Conservation (phyloP, 1,140 invertebrate genomes). For the Goniozus legneri region DNA sequence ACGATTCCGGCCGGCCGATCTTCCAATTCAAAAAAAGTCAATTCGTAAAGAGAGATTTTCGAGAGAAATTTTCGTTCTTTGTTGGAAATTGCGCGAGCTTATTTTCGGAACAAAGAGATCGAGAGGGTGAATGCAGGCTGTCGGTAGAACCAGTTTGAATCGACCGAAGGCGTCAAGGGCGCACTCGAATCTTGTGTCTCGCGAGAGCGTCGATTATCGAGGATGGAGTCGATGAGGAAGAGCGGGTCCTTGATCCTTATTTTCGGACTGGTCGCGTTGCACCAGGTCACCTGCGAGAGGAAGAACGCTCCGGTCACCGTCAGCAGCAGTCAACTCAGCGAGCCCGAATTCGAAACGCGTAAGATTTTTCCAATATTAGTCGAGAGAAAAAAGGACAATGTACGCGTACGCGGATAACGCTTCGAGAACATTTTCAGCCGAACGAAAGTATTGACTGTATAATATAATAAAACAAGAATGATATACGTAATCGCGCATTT, state of each 20-base stretch:
- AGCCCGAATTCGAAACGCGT: conserved; percentile 47
- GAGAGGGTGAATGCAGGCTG: too few relatives aligned
- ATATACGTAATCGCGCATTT: too few relatives aligned
- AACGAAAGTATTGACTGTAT: too few relatives aligned
- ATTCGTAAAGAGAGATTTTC: not conserved
- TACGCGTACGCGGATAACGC: too few relatives aligned
- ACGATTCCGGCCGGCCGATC: not conserved
- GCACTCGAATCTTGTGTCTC: conserved; percentile 11
- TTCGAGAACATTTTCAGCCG: too few relatives aligned
- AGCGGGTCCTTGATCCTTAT: not conserved
- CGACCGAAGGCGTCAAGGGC: not conserved
- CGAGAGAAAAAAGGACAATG: too few relatives aligned
- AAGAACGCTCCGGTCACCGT: conserved; percentile 20
- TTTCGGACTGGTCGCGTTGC: conserved; percentile 3
- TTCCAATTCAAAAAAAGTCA: not conserved
- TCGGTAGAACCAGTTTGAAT: too few relatives aligned
- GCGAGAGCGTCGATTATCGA: not conserved
- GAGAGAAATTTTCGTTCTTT: not conserved
- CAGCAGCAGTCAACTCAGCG: too few relatives aligned
- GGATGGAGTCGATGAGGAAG: not conserved
- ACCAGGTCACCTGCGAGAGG: conserved; percentile 9
- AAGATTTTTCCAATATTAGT: too few relatives aligned
- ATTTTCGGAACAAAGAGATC: too few relatives aligned
- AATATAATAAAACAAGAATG: too few relatives aligned
- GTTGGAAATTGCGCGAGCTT: too few relatives aligned